Percentiles rank a stretch among this genome's conserved stretches.
Evolutionary conservation across 2,113 vertebrate species (phyloP).

Genomic region (Leucoraja erinaceus): DNA sequence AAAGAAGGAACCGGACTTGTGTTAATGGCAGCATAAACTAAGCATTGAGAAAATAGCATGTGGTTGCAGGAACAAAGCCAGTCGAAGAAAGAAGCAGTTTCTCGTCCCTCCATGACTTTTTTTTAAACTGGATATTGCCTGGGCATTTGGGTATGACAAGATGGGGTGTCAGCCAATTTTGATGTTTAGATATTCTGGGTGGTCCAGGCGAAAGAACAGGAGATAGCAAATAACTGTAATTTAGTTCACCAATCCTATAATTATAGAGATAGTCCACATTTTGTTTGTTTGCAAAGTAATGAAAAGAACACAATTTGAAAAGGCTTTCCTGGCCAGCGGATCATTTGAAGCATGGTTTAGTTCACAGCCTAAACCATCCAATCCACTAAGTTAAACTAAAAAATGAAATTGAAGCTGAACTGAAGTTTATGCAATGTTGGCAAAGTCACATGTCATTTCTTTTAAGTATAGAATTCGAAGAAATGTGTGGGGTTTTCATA

Average conservation of each 20-base stretch:
- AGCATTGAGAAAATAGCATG: not conserved
- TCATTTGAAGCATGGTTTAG: conserved; percentile 13
- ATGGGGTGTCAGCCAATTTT: not conserved
- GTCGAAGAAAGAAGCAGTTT: not conserved
- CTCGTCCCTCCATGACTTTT: not conserved
- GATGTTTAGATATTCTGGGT: conserved; percentile 27
- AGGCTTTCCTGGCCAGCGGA: not conserved
- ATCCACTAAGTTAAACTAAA: conserved; percentile 15
- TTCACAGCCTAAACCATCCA: not conserved
- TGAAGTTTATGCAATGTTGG: conserved; percentile 18
- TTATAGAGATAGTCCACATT: conserved; percentile 61
- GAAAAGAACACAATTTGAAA: not conserved
- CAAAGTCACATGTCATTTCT: conserved; percentile 5
- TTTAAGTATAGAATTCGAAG: not conserved
- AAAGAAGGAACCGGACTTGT: not conserved
- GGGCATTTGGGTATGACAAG: not conserved
- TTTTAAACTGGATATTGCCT: not conserved
- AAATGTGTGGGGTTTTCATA: not conserved
- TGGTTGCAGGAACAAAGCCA: not conserved
- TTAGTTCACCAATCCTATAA: conserved; percentile 76
- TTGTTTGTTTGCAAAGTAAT: conserved; percentile 19
- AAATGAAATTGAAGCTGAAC: not conserved
- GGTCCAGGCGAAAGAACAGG: conserved; percentile 77
- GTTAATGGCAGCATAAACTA: not conserved
- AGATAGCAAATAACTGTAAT: conserved; percentile 76